phyloP scores from a whole-genome alignment of 1,140 invertebrate genomes.

The Idris sp. region DNA sequence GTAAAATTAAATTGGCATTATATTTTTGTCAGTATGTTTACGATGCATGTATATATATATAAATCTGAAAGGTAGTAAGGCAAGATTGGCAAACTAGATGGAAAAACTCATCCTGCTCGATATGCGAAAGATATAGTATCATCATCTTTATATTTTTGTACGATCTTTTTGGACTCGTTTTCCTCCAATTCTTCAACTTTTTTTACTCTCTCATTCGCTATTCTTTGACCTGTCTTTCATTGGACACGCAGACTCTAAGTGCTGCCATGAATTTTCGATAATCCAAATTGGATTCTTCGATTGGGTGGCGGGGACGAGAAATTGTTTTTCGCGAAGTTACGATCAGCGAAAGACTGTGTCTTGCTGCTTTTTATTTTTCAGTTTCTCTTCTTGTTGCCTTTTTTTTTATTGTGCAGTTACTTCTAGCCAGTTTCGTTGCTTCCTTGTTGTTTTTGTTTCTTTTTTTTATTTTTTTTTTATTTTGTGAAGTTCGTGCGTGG shows the following conservation, averaged over 20 bases:
- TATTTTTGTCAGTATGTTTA: conserved; percentile 33
- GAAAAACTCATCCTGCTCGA: conserved; percentile 35
- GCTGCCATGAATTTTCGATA: conserved; percentile 75
- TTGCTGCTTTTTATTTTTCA: conserved; percentile 56
- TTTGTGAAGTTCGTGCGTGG: conserved; percentile 53
- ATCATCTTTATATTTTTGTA: conserved; percentile 62
- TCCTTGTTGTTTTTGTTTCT: no score
- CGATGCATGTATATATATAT: conserved; percentile 40
- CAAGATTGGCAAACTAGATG: conserved; percentile 40
- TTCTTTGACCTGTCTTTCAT: conserved; percentile 63
- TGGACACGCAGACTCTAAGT: conserved; percentile 64
- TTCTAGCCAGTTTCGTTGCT: conserved; percentile 47
- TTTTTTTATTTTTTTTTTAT: no score
- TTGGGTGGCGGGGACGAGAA: conserved; percentile 62
- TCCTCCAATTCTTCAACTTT: conserved; percentile 28
- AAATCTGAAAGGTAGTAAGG: conserved; percentile 24
- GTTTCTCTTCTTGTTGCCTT: background rate
- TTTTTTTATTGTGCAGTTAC: conserved; percentile 39
- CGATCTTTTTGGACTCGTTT: conserved; percentile 42
- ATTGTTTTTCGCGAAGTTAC: conserved; percentile 64
- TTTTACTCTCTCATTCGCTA: conserved; percentile 48
- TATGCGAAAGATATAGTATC: conserved; percentile 41
- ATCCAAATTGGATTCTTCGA: conserved; percentile 74
- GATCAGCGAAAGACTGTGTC: conserved; percentile 56
- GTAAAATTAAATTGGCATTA: conserved; percentile 46